Base-by-base conservation (phyloP, 2,797 vertebrate genomes). In the Aeoliscus strigatus region DNA sequence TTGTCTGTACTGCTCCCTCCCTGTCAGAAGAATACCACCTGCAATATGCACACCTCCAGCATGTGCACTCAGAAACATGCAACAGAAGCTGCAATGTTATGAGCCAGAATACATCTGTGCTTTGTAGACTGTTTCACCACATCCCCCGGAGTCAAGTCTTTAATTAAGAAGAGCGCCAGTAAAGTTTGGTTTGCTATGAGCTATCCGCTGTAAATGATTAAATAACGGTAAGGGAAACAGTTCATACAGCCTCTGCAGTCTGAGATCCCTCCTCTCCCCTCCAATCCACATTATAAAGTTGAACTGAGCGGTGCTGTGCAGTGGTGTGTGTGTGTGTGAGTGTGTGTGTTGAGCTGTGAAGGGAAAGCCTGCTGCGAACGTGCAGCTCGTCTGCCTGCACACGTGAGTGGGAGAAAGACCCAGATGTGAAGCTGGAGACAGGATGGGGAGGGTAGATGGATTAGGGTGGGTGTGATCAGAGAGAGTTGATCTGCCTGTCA, bases 381-480 rank as follows among this genome's bases (percentile, higher is more conserved):
- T 67, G 67, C 69, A 43, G 59, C 79, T 84, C 77, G 49, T 80
- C 80, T 85, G 81, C 70, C 75, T 69, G 66, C 44, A 73, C 86
- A 88, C 82, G 85, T 85, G 85, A 86, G 84, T 5, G n/a, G 27
- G 66, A 80, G 57, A 75, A 58, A 79, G 77, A 76, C 77, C 78
- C 78, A 85, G 78, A 84, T 87, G 83, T 83, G 77, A 75, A 73
- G 74, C 48, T 58, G 29, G 62, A 78, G 67, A 74, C 33, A 43
- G 65, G 51, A 54, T 43, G 37, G 32, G 41, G 44, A 21, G 48
- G 27, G 50, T 55, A 25, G 39, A 30, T 49, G 68, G 77, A 80
- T 79, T 77, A 67, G 43, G 54, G 61, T 9, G 62, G 70, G 66
- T 81, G 78, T 64, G 79, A 83, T 81, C 75, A 74, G 69, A 75